A percentile compares a stretch with the other conserved stretches of the same genome.
These are phyloP conservation scores for Aphelocoma californica DNA, from an alignment of 2,797 vertebrate genomes.

Conservation along the genomic window DNA sequence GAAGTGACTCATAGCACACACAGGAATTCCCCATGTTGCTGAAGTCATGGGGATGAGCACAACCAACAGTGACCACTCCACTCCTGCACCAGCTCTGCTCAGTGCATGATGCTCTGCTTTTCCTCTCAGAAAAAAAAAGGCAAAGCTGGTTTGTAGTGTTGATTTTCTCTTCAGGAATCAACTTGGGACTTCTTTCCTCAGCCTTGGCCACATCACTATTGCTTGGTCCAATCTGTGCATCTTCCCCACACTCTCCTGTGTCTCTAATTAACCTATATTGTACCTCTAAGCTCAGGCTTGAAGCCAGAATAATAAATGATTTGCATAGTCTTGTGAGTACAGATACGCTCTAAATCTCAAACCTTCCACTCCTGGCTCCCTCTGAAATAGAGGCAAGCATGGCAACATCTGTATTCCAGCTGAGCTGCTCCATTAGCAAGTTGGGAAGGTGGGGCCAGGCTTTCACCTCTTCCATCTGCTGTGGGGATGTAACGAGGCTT, in stretches of 20 bases:
- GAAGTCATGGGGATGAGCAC: background rate
- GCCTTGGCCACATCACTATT: background rate
- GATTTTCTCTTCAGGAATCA: background rate
- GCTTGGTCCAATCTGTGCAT: constrained; percentile 5
- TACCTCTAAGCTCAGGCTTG: constrained; percentile 39
- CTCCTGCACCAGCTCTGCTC: background rate
- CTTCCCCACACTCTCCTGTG: constrained; percentile 18
- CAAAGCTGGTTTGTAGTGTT: background rate
- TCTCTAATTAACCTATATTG: constrained; percentile 59
- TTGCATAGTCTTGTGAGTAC: constrained; percentile 38
- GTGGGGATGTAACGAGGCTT: background rate
- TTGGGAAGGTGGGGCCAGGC: constrained; percentile 2
- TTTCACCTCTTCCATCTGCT: constrained; percentile 43
- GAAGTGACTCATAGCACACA: background rate
- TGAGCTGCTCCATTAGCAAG: constrained; percentile 25
- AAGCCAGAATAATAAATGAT: constrained; percentile 46
- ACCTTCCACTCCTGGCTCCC: background rate
- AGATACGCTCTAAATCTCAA: constrained; percentile 32
- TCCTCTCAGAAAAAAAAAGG: background rate
- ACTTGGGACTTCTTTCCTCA: background rate
- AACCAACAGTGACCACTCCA: background rate
- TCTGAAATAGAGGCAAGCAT: background rate
- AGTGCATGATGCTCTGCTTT: background rate
- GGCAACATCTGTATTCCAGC: constrained; percentile 52
- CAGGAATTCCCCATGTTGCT: background rate